phyloP scores from a whole-genome alignment of 2,113 vertebrate genomes.

The Bufo bufo region DNA sequence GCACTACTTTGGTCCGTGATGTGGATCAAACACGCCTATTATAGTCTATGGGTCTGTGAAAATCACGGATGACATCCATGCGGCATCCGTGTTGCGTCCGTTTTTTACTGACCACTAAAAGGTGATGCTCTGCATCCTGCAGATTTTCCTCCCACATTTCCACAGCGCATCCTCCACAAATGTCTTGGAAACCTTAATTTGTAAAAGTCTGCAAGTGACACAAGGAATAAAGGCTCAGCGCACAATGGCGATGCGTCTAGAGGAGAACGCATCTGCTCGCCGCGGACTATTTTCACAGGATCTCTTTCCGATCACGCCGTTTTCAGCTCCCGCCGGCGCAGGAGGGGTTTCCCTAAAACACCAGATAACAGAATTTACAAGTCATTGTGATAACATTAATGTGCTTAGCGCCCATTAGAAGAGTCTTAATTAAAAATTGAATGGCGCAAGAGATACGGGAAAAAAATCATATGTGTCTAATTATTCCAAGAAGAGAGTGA shows the following conservation, averaged over 20 bases:
- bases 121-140: too few relatives aligned
- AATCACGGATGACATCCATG: too few relatives aligned
- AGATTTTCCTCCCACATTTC: too few relatives aligned
- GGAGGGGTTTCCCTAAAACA: slow-evolving; percentile 61
- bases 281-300: neutral
- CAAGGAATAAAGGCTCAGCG: too few relatives aligned
- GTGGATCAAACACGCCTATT: too few relatives aligned
- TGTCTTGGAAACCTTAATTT: too few relatives aligned
- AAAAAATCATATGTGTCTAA: slow-evolving; percentile 71
- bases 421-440: slow-evolving; percentile 77
- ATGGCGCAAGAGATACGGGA: slow-evolving; percentile 64
- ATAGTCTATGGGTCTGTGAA: too few relatives aligned
- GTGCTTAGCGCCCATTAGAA: slow-evolving; percentile 76
- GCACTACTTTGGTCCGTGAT: too few relatives aligned
- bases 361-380: slow-evolving; percentile 57
- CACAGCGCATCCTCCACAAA: too few relatives aligned
- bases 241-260: neutral
- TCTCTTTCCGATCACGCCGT: neutral
- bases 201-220: neutral
- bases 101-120: too few relatives aligned
- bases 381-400: slow-evolving; percentile 73
- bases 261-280: slow-evolving; percentile 8
- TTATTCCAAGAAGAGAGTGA: slow-evolving; percentile 66
- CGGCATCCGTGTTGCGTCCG: too few relatives aligned
- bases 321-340: slow-evolving; percentile 62